These are phyloP conservation scores for Epinotia demarniana DNA, from an alignment of 2,888 invertebrate genomes.

Conservation along the genomic window DNA sequence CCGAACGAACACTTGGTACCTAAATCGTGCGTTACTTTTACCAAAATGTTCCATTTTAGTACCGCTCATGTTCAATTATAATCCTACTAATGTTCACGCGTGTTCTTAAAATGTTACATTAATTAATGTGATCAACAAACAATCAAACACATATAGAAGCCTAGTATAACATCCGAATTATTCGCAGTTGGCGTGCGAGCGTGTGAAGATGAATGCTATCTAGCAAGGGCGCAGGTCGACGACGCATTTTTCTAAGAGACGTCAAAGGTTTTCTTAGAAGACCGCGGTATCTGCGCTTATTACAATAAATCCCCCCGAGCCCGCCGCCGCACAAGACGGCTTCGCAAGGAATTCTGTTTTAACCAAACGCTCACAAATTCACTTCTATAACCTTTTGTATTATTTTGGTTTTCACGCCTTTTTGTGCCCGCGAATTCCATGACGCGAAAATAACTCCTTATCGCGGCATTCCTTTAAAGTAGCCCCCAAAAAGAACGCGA, in stretches of 20 bases:
- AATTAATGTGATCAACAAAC: not conserved
- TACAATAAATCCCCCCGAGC: constrained; percentile 80
- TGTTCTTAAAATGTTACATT: not conserved
- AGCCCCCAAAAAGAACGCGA: constrained; percentile 76
- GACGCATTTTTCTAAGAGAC: constrained; percentile 74
- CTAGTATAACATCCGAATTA: not conserved
- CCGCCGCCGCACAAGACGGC: constrained; percentile 85
- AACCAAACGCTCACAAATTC: constrained; percentile 84
- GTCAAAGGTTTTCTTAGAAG: constrained; percentile 77
- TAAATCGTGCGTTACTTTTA: not conserved
- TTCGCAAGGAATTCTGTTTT: constrained; percentile 83
- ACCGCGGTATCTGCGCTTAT: constrained; percentile 74
- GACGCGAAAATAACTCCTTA: constrained; percentile 83
- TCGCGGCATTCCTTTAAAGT: constrained; percentile 82
- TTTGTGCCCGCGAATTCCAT: constrained; percentile 80
- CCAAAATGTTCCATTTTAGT: not conserved
- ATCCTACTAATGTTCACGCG: not conserved
- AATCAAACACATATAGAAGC: not conserved
- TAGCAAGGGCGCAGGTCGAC: constrained; percentile 51
- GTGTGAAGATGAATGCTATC: constrained; percentile 57
- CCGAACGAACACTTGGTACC: not conserved
- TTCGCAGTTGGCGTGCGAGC: constrained; percentile 2
- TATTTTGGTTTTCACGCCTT: constrained; percentile 85
- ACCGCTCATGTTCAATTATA: not conserved
- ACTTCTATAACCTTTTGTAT: constrained; percentile 82